These are phyloP conservation scores for Apeltes quadracus DNA, from an alignment of 2,113 vertebrate genomes.

Conservation along the genomic window DNA sequence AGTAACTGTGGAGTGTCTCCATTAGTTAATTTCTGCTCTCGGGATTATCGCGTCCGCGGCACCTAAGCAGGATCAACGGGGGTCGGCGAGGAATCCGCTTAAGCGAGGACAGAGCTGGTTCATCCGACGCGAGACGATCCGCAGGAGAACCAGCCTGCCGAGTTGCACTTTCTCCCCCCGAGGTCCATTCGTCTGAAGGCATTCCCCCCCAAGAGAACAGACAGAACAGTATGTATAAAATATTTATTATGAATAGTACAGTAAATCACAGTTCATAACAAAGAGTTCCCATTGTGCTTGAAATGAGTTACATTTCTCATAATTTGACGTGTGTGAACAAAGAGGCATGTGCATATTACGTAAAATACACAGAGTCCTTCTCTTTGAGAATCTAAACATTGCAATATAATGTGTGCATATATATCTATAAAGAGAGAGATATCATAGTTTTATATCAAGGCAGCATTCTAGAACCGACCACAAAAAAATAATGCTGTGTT, in stretches of 20 bases:
- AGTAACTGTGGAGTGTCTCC: conserved; percentile 32
- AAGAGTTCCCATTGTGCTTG: conserved; percentile 93
- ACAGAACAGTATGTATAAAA: conserved; percentile 86
- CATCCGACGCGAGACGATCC: conserved; percentile 65
- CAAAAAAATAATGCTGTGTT: conserved; percentile 79
- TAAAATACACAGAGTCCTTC: conserved; percentile 45
- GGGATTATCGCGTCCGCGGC: conserved; percentile 60
- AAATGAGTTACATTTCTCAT: conserved; percentile 87
- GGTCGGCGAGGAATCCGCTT: conserved; percentile 70
- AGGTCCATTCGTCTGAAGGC: neutral
- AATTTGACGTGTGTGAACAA: conserved; percentile 79
- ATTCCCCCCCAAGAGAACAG: conserved; percentile 8
- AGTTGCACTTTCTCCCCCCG: conserved; percentile 59
- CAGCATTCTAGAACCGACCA: conserved; percentile 84
- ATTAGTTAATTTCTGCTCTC: conserved; percentile 66
- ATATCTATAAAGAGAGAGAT: conserved; percentile 11
- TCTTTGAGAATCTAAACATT: conserved; percentile 73
- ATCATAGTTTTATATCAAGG: conserved; percentile 68
- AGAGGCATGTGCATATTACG: conserved; percentile 77
- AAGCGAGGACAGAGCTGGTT: conserved; percentile 62
- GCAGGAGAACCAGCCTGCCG: conserved; percentile 58
- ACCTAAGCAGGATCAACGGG: conserved; percentile 60
- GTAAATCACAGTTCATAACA: conserved; percentile 91
- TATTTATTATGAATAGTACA: conserved; percentile 93
- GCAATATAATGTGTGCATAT: conserved; percentile 73